These are phyloP conservation scores for Apodemus sylvaticus DNA, from an alignment of 2,113 vertebrate genomes.

Conservation along the genomic window DNA sequence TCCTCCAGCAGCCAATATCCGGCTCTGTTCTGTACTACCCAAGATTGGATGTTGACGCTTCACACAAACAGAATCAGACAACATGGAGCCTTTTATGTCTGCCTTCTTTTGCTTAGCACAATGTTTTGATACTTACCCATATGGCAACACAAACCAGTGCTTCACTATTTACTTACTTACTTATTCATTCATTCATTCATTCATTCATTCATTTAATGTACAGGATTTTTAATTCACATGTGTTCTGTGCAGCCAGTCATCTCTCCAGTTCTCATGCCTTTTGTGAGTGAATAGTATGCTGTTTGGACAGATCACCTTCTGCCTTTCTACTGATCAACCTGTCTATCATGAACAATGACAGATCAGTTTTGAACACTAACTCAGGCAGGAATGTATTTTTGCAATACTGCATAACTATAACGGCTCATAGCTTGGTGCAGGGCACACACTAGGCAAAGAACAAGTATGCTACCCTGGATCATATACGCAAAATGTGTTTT, in stretches of 20 bases:
- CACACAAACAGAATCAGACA: not conserved
- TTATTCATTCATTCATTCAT: too few species aligned
- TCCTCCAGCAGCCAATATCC: not conserved
- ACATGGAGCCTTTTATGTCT: not conserved
- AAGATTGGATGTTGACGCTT: not conserved
- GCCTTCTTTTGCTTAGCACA: not conserved
- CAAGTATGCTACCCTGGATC: not conserved
- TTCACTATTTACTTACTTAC: not conserved
- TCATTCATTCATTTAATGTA: too few species aligned
- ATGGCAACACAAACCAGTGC: not conserved
- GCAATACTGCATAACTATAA: not conserved
- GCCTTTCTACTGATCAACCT: not conserved
- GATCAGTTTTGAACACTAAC: not conserved
- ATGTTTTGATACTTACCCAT: not conserved
- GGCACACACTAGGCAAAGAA: not conserved
- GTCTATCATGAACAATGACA: not conserved
- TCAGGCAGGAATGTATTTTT: not conserved
- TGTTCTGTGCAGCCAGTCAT: not conserved
- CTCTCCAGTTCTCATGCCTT: not conserved
- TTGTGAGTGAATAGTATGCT: not conserved
- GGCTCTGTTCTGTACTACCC: not conserved
- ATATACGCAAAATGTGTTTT: not conserved
- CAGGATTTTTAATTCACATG: not conserved
- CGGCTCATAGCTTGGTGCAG: not conserved
- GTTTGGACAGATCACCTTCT: not conserved